phyloP scores from a whole-genome alignment of 1,140 invertebrate genomes.

The Aphelenchoides fujianensis region DNA sequence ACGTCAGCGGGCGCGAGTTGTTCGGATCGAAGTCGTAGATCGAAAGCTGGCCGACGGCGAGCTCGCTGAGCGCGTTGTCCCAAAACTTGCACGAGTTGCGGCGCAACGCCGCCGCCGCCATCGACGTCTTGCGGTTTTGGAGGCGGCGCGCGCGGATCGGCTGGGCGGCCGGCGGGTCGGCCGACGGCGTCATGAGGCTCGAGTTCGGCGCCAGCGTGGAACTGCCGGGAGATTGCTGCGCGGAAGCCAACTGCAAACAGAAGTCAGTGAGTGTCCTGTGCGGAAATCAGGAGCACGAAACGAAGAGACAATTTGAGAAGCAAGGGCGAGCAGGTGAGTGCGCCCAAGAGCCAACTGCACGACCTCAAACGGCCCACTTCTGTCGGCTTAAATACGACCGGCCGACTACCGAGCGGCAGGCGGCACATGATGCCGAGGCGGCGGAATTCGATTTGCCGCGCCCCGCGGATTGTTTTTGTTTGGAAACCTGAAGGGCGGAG shows the following conservation, averaged over 20 bases:
- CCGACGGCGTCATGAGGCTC: neutral
- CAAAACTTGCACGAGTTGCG: constrained; percentile 12
- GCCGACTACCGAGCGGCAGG: too few species aligned
- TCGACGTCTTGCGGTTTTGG: neutral
- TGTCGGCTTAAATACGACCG: too few species aligned
- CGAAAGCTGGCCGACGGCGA: neutral
- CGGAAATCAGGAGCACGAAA: too few species aligned
- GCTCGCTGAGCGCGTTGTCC: neutral
- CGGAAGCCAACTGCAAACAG: neutral
- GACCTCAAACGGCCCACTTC: too few species aligned
- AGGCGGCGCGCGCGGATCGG: neutral
- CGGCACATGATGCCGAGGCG: too few species aligned
- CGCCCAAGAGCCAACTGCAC: too few species aligned
- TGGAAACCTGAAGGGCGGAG: too few species aligned
- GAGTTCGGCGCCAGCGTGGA: neutral
- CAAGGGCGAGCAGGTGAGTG: too few species aligned
- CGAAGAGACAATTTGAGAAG: too few species aligned
- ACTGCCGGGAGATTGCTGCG: neutral
- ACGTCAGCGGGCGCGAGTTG: neutral
- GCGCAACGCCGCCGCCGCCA: neutral
- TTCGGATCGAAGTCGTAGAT: constrained; percentile 8
- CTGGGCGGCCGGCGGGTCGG: neutral
- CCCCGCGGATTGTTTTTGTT: too few species aligned
- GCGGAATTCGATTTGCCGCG: too few species aligned
- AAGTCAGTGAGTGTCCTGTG: too few species aligned